Base-by-base conservation (phyloP, 2,797 vertebrate species). In the Liparis tanakae region DNA sequence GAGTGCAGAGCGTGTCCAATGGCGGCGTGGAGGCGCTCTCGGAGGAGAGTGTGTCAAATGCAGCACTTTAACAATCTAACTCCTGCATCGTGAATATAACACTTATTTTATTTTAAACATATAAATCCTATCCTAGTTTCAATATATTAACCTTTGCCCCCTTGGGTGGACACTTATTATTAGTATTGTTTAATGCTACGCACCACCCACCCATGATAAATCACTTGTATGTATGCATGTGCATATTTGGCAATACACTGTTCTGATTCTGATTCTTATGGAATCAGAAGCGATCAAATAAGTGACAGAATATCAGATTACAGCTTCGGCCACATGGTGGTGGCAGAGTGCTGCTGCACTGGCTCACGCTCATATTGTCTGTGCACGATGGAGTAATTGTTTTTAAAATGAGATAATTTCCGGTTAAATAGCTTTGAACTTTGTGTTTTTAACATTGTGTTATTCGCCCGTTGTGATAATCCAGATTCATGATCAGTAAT, bases 271-370 rank as follows among this genome's bases (percentile, higher is more conserved):
- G 25, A 30, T 30, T 30, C 25, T 22, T 25, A 39, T 7, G 6
- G 5, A 22, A 22, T 25, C 7, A 3, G 6, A 41, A 7, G n/a
- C n/a, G 30, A 14, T 44, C 1, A 15, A 25, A 9, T 36, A 33
- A 3, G 6, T 20, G 3, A 12, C 33, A 22, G 7, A 18, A 57
- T 3, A 15, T 12, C 63, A 74, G 51, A 69, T 0, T 14, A 7
- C 44, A 20, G 2, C 50, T 14, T 53, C 25, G 7, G 44, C 86
- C 89, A 87, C 85, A 78, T 7, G 91, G 67, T 88, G 88, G 87
- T 12, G 83, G 70, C 87, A 90, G 43, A 78, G 77, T 4, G 34
- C 62, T 22, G 61, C 53, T 53, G 39, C n/a, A 12, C 55, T 18
- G 48, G 1, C 18, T 65, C 14, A 17, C 10, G 12, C 10, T n/a